phyloP scores from a whole-genome alignment of 2,888 invertebrate genomes.

The Morpho achilles region DNA sequence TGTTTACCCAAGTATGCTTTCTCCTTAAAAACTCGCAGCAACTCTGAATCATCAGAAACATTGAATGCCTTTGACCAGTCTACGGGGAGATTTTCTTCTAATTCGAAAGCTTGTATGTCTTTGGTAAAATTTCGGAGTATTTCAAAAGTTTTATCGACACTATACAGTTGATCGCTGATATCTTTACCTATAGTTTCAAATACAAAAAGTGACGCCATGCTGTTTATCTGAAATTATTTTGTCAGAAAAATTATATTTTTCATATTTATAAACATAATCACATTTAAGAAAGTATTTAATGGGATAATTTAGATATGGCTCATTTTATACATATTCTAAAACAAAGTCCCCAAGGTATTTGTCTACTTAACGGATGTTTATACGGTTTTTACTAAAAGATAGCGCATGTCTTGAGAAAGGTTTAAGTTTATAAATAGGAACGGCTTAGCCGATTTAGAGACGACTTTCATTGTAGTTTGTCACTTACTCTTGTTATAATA shows the following conservation, averaged over 20 bases:
- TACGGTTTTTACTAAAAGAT: no score
- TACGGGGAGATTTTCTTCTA: slow-evolving; percentile 30
- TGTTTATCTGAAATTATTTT: slow-evolving; percentile 54
- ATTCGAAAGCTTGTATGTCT: slow-evolving; percentile 38
- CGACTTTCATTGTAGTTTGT: not conserved
- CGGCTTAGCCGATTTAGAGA: not conserved
- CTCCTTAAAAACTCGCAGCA: slow-evolving; percentile 44
- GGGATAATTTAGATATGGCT: no score
- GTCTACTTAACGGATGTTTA: no score
- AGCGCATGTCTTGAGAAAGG: no score
- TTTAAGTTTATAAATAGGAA: no score
- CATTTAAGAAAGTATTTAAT: no score
- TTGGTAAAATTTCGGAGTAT: slow-evolving; percentile 52
- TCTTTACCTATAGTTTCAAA: slow-evolving; percentile 69
- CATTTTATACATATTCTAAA: not conserved
- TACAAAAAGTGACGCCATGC: slow-evolving; percentile 64
- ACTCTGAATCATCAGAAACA: slow-evolving; percentile 42
- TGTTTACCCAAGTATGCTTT: slow-evolving; percentile 53
- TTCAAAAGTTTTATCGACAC: slow-evolving; percentile 53
- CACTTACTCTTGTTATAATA: no score
- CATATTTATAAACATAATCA: no score
- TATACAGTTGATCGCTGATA: slow-evolving; percentile 52
- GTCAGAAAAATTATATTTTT: no score
- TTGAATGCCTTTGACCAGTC: slow-evolving; percentile 52
- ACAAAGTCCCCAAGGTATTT: no score